Conservation (phyloP, 2,888 invertebrate species). For the Calameuta idolon region DNA sequence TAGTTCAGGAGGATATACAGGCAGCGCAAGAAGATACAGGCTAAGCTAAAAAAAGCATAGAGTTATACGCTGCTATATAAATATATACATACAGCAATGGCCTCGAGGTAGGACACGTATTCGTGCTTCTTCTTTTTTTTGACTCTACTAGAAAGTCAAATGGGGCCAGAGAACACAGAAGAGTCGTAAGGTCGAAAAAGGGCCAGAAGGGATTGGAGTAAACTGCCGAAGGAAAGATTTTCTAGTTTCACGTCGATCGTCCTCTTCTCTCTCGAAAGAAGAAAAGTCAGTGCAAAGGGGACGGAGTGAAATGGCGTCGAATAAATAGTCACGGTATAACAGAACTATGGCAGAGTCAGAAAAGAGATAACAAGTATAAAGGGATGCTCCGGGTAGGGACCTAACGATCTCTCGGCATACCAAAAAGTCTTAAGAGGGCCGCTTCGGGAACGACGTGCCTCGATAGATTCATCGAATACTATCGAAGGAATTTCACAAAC, state of each 20-base stretch:
- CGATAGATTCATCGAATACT: constrained; percentile 68
- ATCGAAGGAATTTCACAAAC: constrained; percentile 66
- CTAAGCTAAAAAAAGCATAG: not conserved
- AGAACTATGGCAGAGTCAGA: not conserved
- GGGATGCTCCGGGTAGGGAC: not conserved
- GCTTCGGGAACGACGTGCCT: constrained; percentile 61
- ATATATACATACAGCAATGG: not conserved
- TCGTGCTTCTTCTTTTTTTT: not conserved
- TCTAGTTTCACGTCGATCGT: not conserved
- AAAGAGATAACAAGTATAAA: not conserved
- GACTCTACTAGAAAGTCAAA: not conserved
- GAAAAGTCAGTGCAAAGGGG: not conserved
- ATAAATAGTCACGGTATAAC: not conserved
- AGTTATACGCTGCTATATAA: not conserved
- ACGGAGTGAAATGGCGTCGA: not conserved
- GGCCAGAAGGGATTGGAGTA: not conserved
- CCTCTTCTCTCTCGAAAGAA: not conserved
- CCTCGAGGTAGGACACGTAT: not conserved
- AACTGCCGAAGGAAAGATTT: not conserved
- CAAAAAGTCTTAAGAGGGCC: constrained; percentile 28
- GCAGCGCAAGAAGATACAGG: not conserved
- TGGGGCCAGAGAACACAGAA: not conserved
- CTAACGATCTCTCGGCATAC: constrained; percentile 26
- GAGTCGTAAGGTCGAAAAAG: not conserved
- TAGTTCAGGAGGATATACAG: not conserved